phyloP scores from a whole-genome alignment of 1,140 invertebrate genomes.

The Conopomorpha cramerella region DNA sequence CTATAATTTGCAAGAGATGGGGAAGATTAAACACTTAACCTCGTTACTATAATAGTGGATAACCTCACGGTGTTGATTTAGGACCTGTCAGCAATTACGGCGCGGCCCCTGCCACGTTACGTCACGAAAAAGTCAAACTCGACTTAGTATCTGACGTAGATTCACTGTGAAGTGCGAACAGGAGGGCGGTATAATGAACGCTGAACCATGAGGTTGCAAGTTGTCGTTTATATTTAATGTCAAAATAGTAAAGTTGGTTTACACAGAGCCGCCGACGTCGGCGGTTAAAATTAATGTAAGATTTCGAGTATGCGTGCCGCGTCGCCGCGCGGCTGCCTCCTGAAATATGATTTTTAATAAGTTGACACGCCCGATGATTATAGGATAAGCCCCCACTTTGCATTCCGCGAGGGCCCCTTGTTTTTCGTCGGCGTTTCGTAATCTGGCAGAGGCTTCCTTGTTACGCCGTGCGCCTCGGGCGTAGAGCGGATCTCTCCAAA shows the following conservation, averaged over 20 bases:
- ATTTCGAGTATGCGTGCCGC: conserved; percentile 17
- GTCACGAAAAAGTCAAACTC: too few relatives aligned
- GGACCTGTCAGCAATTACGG: conserved; percentile 38
- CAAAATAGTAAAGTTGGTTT: too few relatives aligned
- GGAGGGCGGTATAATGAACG: too few relatives aligned
- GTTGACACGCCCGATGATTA: conserved; percentile 58
- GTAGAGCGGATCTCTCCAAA: too few relatives aligned
- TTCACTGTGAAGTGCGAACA: too few relatives aligned
- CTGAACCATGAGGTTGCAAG: too few relatives aligned
- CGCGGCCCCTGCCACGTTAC: too few relatives aligned
- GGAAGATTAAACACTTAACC: conserved; percentile 36
- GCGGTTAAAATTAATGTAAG: conserved; percentile 21
- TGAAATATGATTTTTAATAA: conserved; percentile 61
- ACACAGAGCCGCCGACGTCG: too few relatives aligned
- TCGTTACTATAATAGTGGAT: conserved; percentile 17
- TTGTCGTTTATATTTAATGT: too few relatives aligned
- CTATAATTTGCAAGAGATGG: conserved; percentile 39
- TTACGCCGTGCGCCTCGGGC: too few relatives aligned
- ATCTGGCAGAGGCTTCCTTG: conserved; percentile 29
- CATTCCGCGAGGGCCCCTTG: conserved; percentile 45
- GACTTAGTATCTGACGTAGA: too few relatives aligned
- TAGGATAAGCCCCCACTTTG: conserved; percentile 58
- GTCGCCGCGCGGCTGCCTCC: conserved; percentile 15
- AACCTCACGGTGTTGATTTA: conserved; percentile 42
- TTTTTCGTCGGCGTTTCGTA: conserved; percentile 37